Evolutionary conservation across 2,888 invertebrate genomes (phyloP), one percentile per base, ranked within the genome.

Genomic region (Polyommatus iphigenia): DNA sequence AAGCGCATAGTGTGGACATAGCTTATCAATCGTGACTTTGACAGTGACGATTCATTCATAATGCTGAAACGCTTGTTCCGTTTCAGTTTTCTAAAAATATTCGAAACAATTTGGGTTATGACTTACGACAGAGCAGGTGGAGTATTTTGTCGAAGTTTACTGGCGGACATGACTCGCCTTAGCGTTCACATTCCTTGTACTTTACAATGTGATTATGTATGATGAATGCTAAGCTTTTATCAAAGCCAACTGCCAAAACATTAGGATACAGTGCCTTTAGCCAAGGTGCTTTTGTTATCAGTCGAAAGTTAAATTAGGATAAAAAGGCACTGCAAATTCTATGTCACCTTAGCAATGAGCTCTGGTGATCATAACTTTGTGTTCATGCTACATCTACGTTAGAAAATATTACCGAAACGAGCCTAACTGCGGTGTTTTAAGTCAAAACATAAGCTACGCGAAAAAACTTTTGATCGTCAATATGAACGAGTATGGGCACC

Each of bases 81-180:
- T 67, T 67, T 29, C 67, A 41, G 41, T 29, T 29, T 36, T 57
- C 41, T 59, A 36, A 76, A 36, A 57, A 76, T 36, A 59, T 62
- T 32, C 36, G 15, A 59, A 76, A 54, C 50, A 73, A 15, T 50
- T 75, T 75, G 24, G 46, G 29, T 54, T 50, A 75, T 54, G 54
- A 75, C 29, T 54, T 50, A 75, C 29, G 75, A 54, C 50, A 13
- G 73, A 73, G 36, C 75, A 75, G 75, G 54, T 75, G 75, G 20
- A 54, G 75, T 24, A 75, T 75, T 75, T 75, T 54, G 75, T 50
- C 24, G 50, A 75, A 73, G 50, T 75, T 75, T 75, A 75, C 29
- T 75, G 75, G 50, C 41, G 54, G 50, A 50, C 46, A 46, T 75
- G 24, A 54, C 75, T 46, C 13, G 75, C 50, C 75, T 32, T 36